A percentile compares a stretch with the other conserved stretches of the same genome.
Conservation (phyloP, 2,797 vertebrate species). For the Pseudochirops corinnae region DNA sequence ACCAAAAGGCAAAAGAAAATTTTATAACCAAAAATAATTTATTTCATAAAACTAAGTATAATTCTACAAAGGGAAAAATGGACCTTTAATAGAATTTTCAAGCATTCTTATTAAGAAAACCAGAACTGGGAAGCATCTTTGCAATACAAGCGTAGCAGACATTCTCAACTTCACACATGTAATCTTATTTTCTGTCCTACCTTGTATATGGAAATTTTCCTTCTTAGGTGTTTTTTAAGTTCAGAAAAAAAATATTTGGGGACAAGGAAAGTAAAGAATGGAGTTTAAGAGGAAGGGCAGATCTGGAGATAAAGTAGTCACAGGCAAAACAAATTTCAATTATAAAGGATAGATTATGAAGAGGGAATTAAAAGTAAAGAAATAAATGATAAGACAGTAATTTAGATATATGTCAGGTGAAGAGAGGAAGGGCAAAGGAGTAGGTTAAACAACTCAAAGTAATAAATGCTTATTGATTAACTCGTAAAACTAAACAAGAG, state of each 20-base stretch:
- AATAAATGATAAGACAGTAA: not conserved
- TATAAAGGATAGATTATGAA: not conserved
- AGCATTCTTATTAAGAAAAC: not conserved
- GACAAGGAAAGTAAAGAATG: not conserved
- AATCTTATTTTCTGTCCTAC: not conserved
- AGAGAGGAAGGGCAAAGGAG: not conserved
- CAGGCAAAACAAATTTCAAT: not conserved
- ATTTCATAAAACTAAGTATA: not conserved
- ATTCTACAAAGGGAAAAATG: not conserved
- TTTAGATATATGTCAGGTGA: not conserved
- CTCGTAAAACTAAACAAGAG: not conserved
- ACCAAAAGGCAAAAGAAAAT: not conserved
- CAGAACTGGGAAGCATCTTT: not conserved
- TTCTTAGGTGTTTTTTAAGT: not conserved
- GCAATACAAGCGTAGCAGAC: not conserved
- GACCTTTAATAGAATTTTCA: not conserved
- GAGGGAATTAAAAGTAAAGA: not conserved
- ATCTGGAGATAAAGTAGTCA: not conserved
- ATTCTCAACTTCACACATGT: not conserved
- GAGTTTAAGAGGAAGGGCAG: not conserved
- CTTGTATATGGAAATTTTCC: not conserved
- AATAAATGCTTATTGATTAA: not conserved
- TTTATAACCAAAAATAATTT: not conserved
- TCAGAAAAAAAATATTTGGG: not conserved
- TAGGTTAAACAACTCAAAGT: not conserved